Evolutionary conservation across 2,113 vertebrate species (phyloP).

Genomic region (Chlorocebus sabaeus): DNA sequence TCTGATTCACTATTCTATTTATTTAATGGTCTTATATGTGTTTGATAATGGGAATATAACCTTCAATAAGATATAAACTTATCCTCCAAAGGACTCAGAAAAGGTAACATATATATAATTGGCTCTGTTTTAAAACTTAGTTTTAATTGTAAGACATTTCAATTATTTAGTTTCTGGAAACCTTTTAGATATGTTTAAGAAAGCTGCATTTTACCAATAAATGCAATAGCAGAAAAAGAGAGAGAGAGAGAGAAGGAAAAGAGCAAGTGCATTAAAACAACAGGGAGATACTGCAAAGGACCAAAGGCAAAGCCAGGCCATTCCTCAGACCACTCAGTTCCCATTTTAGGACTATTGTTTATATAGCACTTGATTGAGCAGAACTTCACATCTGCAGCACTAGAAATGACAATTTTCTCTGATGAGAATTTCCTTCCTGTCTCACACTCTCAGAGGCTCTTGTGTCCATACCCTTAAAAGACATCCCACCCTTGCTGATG

Average conservation of each 20-base stretch:
- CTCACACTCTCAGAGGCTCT: neutral
- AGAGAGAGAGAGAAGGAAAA: neutral
- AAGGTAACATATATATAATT: neutral
- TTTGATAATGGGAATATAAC: neutral
- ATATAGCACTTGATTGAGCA: neutral
- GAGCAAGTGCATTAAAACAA: neutral
- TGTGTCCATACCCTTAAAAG: neutral
- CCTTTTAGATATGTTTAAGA: neutral
- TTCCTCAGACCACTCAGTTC: neutral
- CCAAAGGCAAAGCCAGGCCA: neutral
- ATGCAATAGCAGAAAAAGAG: neutral
- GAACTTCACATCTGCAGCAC: neutral
- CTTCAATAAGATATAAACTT: neutral
- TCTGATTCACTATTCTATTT: neutral
- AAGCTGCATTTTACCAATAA: neutral
- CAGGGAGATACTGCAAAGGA: neutral
- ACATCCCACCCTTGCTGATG: neutral
- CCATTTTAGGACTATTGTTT: neutral
- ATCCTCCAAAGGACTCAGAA: neutral
- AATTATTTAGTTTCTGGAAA: neutral
- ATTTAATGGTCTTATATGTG: neutral
- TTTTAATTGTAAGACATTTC: neutral
- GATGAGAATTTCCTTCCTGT: accelerated
- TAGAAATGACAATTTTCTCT: neutral
- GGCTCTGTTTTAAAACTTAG: neutral